Evolutionary conservation across 2,113 vertebrate species (phyloP), one percentile per base, ranked within the genome.

Genomic region (Bufo gargarizans): DNA sequence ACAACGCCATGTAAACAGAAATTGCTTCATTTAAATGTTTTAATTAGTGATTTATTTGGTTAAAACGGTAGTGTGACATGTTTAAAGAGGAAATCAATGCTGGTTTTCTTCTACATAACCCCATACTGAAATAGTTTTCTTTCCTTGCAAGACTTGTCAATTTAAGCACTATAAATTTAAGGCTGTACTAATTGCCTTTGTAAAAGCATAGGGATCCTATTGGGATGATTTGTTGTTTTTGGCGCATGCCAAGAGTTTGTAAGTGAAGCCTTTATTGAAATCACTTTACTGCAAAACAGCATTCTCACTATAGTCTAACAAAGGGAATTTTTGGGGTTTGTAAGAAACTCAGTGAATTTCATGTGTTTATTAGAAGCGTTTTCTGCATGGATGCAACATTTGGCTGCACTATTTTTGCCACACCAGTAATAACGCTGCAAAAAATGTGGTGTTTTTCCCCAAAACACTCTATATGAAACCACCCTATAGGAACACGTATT

Each of bases 1-100:
- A 92, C 56, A 82, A 81, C 85, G 84, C 92, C 14, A 61, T 78
- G 72, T 89, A 89, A 89, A 89, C 87, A 89, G 49, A 84, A 89
- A 89, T 94, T 92, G 91, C 90, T 89, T 91, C 91, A 93, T 90
- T 91, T 89, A 90, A 93, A 90, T 91, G 91, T 88, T 93, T 93
- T 91, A 92, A 89, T 89, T 89, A 89, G 87, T 84, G 87, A 89
- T 84, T 89, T 89, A 89, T 89, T 89, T 89, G 72, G 61, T 84
- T 77, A 63, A 74, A 83, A 88, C 80, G 77, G 87, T 88, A 83
- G 87, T 84, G 69, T 88, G 87, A 82, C 87, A 88, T 88, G 87
- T 88, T 88, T 88, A 88, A 81, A 84, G 69, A 83, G 69, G n/a
- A 77, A 74, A 77, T 88, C 71, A 50, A 67, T 49, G 59, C 58